These are phyloP conservation scores for Cydia splendana DNA, from an alignment of 1,140 invertebrate genomes.

Conservation along the genomic window DNA sequence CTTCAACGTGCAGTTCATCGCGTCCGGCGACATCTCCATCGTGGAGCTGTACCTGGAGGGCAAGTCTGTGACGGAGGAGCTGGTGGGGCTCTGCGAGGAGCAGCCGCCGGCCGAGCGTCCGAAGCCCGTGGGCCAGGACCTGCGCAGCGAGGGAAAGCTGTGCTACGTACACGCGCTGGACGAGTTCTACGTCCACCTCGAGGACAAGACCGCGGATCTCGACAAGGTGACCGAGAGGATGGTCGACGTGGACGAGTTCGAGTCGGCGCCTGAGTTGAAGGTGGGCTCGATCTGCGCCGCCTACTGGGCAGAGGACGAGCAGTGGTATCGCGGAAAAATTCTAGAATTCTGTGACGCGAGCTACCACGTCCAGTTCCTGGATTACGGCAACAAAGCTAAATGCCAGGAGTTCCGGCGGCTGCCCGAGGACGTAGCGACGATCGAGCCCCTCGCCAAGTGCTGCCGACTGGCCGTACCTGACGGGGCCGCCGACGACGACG, in stretches of 20 bases:
- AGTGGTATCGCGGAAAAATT: conserved; percentile 84
- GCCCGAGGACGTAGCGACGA: conserved; percentile 81
- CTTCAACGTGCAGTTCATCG: conserved; percentile 83
- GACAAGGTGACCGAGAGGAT: conserved; percentile 82
- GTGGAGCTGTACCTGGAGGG: conserved; percentile 83
- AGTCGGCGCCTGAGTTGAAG: conserved; percentile 70
- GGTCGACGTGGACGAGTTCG: conserved; percentile 77
- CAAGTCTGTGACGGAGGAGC: conserved; percentile 82
- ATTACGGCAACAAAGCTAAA: conserved; percentile 86
- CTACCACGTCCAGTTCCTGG: conserved; percentile 84
- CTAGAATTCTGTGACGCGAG: conserved; percentile 78
- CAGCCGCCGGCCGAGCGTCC: conserved; percentile 60
- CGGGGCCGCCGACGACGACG: conserved; percentile 60
- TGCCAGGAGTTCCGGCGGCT: conserved; percentile 81
- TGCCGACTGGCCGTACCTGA: conserved; percentile 81
- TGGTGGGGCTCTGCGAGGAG: conserved; percentile 78
- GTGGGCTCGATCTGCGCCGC: conserved; percentile 82
- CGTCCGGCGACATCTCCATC: conserved; percentile 83
- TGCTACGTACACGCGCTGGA: conserved; percentile 81
- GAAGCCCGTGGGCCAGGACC: conserved; percentile 65
- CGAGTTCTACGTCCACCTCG: conserved; percentile 85
- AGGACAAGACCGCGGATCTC: conserved; percentile 76
- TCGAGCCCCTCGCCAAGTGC: conserved; percentile 82
- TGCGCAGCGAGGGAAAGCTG: conserved; percentile 69
- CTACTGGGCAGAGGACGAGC: conserved; percentile 82